Conservation (phyloP, 2,113 vertebrate species). For the Megaleporinus macrocephalus region DNA sequence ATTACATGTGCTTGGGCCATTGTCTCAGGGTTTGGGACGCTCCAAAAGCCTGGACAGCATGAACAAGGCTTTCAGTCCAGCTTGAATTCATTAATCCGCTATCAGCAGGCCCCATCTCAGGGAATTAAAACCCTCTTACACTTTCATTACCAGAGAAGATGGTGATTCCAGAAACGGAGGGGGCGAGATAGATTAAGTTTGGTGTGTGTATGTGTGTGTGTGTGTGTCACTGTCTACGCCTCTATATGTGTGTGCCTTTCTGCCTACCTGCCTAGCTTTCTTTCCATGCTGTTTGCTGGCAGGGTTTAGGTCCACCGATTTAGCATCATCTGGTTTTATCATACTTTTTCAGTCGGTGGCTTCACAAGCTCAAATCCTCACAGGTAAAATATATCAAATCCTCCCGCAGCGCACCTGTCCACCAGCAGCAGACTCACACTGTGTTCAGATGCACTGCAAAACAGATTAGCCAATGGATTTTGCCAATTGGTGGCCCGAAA, state of each 20-base stretch:
- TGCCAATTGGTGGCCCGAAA: conserved; percentile 20
- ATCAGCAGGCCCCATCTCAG: conserved; percentile 23
- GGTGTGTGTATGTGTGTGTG: conserved; percentile 11
- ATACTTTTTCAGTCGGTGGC: conserved; percentile 14
- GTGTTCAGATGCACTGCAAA: conserved; percentile 38
- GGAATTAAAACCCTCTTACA: conserved; percentile 30
- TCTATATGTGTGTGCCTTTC: neutral
- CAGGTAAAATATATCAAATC: conserved; percentile 46
- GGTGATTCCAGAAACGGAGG: neutral
- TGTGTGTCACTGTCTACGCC: conserved; percentile 4
- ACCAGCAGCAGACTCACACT: conserved; percentile 29
- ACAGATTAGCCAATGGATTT: conserved; percentile 51
- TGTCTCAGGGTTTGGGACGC: conserved; percentile 15
- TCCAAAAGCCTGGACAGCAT: neutral
- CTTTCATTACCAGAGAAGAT: conserved; percentile 44
- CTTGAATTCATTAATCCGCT: conserved; percentile 36
- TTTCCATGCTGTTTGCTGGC: conserved; percentile 12
- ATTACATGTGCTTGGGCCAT: neutral
- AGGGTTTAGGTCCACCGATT: conserved; percentile 11
- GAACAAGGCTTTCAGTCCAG: neutral
- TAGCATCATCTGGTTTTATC: conserved; percentile 23
- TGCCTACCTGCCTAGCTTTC: conserved; percentile 3
- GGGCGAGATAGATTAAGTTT: neutral
- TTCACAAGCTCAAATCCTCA: conserved; percentile 2
- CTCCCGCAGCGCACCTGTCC: conserved; percentile 9